Evolutionary conservation across 23 tunicate genomes (phyloP).

Genomic region (Botrylloides violaceus): DNA sequence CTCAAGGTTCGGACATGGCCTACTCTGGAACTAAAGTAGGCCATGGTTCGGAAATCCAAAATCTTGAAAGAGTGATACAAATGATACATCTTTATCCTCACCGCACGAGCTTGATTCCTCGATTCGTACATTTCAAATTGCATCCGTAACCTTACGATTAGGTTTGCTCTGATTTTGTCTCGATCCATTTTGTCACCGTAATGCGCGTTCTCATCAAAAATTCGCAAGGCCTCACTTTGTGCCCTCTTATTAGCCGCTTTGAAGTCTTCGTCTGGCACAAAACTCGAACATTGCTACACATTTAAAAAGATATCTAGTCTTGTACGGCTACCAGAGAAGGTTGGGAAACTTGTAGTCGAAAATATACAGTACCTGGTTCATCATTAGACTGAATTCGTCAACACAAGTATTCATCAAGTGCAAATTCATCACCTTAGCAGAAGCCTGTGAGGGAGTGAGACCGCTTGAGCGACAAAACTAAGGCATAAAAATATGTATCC

Average conservation of each 20-base stretch:
- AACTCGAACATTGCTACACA: background rate
- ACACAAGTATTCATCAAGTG: background rate
- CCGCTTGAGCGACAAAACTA: background rate
- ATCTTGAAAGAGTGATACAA: too few species aligned
- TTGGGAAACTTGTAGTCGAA: background rate
- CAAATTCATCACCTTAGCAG: conserved; percentile 11
- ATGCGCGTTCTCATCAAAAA: background rate
- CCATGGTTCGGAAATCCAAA: too few species aligned
- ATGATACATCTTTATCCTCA: too few species aligned
- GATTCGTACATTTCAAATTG: background rate
- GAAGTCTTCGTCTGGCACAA: background rate
- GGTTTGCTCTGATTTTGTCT: background rate
- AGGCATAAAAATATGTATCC: too few species aligned
- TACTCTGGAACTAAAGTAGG: too few species aligned
- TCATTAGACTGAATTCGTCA: conserved; percentile 1
- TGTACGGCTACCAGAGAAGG: background rate
- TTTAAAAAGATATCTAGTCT: background rate
- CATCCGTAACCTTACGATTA: background rate
- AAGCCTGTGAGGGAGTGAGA: background rate
- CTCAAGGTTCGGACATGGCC: too few species aligned
- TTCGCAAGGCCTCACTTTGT: background rate
- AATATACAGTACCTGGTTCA: conserved; percentile 3
- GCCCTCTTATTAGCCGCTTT: background rate
- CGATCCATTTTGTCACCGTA: background rate
- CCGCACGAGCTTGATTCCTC: background rate